Conservation (phyloP, 2,888 invertebrate species). For the Bembecia ichneumoniformis region DNA sequence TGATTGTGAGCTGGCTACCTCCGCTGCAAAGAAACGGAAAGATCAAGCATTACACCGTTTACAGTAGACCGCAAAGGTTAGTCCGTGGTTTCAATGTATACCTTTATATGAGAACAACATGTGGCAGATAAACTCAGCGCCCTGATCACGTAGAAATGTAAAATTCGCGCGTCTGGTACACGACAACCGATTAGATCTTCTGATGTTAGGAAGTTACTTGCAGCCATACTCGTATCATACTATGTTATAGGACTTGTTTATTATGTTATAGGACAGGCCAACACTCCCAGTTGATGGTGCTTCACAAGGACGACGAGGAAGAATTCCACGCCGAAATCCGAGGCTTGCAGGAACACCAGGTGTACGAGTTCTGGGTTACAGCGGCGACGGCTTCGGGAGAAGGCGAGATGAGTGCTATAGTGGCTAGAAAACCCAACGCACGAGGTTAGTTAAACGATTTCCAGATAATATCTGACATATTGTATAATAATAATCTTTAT, state of each 20-base stretch:
- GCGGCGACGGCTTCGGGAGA: slow-evolving; percentile 78
- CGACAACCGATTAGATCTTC: no score
- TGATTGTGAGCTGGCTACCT: slow-evolving; percentile 88
- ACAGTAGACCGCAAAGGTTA: slow-evolving; percentile 74
- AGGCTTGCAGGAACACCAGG: slow-evolving; percentile 77
- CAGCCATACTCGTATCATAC: no score
- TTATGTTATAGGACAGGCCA: slow-evolving; percentile 40
- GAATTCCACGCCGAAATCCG: slow-evolving; percentile 74
- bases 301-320: slow-evolving; percentile 31
- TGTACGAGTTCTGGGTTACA: slow-evolving; percentile 90
- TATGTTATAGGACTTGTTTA: no score
- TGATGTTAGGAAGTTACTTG: no score
- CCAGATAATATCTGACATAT: neutral
- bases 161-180: no score
- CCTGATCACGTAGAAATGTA: no score
- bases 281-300: slow-evolving; percentile 44
- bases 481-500: neutral
- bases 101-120: no score
- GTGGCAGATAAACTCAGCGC: no score
- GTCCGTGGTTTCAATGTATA: neutral
- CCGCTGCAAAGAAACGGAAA: slow-evolving; percentile 85
- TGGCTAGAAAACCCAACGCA: slow-evolving; percentile 79
- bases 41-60: slow-evolving; percentile 86
- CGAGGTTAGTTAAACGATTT: slow-evolving; percentile 61
- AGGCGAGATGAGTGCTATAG: slow-evolving; percentile 82